Evolutionary conservation across 1,140 invertebrate genomes (phyloP).

Genomic region (Drosophila bocki): DNA sequence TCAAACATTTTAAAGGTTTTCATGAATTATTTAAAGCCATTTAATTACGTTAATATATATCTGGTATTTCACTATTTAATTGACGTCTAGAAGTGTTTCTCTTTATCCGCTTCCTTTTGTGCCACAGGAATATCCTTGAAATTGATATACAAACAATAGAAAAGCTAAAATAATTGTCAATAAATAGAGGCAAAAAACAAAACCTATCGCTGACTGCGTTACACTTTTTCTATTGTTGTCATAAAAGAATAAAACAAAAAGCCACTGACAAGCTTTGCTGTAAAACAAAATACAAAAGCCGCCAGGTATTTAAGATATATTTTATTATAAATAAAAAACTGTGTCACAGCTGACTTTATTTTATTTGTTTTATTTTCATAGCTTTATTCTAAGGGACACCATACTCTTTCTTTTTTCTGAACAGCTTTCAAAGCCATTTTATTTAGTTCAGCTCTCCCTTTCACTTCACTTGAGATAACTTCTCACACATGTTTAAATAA

Average conservation of each 20-base stretch:
- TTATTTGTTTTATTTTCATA: background rate
- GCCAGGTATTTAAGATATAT: background rate
- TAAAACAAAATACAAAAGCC: background rate
- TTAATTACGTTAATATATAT: no score
- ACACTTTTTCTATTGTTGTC: conserved; percentile 3
- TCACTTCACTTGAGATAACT: background rate
- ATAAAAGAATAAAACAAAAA: background rate
- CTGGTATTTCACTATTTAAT: background rate
- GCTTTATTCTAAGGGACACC: background rate
- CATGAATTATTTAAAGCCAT: conserved; percentile 37
- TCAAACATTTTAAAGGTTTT: conserved; percentile 43
- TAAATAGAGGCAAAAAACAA: background rate
- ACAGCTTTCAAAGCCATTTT: background rate
- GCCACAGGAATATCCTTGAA: background rate
- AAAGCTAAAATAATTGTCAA: background rate
- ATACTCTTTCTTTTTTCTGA: no score
- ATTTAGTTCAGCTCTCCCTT: background rate
- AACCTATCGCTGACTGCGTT: background rate
- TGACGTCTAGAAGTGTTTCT: background rate
- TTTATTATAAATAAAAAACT: background rate
- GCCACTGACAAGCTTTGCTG: background rate
- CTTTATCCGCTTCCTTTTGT: background rate
- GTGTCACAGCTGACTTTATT: background rate
- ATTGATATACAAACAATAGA: background rate
- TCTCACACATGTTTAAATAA: conserved; percentile 31